Percentiles rank a stretch among this genome's conserved stretches.
phyloP scores from a whole-genome alignment of 2,888 invertebrate genomes.

The Conchocele bisecta region DNA sequence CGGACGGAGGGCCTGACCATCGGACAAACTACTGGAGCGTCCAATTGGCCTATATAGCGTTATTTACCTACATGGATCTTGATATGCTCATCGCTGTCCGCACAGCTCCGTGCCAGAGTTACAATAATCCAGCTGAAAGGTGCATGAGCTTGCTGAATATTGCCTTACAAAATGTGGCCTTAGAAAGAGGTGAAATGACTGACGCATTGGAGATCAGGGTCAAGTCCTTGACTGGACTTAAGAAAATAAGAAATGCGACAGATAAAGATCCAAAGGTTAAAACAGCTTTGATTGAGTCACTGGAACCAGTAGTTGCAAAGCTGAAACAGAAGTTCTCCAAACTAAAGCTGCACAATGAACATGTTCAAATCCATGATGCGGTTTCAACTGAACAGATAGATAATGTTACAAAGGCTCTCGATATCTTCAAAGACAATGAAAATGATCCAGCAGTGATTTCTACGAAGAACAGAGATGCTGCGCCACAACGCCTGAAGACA shows the following conservation, averaged over 20 bases:
- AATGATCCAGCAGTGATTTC: too few species aligned
- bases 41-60: slow-evolving; percentile 20
- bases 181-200: slow-evolving; percentile 11
- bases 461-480: too few species aligned
- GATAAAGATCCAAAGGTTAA: neutral
- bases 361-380: too few species aligned
- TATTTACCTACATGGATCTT: slow-evolving; percentile 41
- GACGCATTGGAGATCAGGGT: neutral
- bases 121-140: slow-evolving; percentile 48
- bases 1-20: slow-evolving; percentile 53
- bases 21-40: slow-evolving; percentile 27
- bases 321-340: neutral
- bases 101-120: slow-evolving; percentile 39
- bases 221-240: neutral
- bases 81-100: slow-evolving; percentile 41
- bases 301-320: neutral
- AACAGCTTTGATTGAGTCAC: neutral
- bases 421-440: too few species aligned
- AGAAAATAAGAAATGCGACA: neutral
- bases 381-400: too few species aligned
- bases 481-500: too few species aligned
- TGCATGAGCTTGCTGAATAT: slow-evolving; percentile 36
- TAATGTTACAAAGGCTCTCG: too few species aligned
- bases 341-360: neutral
- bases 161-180: slow-evolving; percentile 33